Evolutionary conservation across 2,888 invertebrate species (phyloP).

Genomic region (Ochropacha duplaris): DNA sequence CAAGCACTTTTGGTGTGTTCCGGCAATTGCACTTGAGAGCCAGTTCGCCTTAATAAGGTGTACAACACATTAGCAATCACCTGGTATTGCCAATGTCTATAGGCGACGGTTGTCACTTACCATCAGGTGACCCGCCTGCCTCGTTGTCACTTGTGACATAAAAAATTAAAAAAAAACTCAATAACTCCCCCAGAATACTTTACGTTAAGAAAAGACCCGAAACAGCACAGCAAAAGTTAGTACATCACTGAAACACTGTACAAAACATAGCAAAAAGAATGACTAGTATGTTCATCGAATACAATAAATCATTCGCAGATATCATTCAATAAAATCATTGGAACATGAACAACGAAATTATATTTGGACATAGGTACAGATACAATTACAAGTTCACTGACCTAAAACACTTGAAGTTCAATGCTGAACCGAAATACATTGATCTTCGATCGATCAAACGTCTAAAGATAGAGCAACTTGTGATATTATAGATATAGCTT

Average conservation of each 20-base stretch:
- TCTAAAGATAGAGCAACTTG: constrained; percentile 14
- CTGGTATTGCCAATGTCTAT: too few relatives aligned
- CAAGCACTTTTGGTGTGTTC: too few relatives aligned
- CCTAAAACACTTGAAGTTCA: constrained; percentile 28
- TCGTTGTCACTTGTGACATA: too few relatives aligned
- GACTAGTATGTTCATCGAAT: background rate
- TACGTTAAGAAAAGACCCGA: background rate
- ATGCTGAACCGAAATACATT: constrained; percentile 23
- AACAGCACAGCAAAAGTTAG: background rate
- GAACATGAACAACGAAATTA: constrained; percentile 1
- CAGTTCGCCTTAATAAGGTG: too few relatives aligned
- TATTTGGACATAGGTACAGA: background rate
- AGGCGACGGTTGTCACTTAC: too few relatives aligned
- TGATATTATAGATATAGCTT: background rate
- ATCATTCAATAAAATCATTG: constrained; percentile 3
- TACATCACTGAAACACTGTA: background rate
- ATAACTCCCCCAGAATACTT: too few relatives aligned
- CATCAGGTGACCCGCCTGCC: too few relatives aligned
- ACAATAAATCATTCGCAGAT: background rate
- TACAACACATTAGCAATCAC: too few relatives aligned
- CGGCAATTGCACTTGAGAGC: too few relatives aligned
- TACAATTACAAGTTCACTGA: constrained; percentile 20
- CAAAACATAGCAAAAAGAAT: background rate
- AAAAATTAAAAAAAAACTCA: too few relatives aligned
- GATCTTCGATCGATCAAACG: constrained; percentile 25